These are phyloP conservation scores for Mantis religiosa DNA, from an alignment of 2,888 invertebrate genomes.

Conservation along the genomic window DNA sequence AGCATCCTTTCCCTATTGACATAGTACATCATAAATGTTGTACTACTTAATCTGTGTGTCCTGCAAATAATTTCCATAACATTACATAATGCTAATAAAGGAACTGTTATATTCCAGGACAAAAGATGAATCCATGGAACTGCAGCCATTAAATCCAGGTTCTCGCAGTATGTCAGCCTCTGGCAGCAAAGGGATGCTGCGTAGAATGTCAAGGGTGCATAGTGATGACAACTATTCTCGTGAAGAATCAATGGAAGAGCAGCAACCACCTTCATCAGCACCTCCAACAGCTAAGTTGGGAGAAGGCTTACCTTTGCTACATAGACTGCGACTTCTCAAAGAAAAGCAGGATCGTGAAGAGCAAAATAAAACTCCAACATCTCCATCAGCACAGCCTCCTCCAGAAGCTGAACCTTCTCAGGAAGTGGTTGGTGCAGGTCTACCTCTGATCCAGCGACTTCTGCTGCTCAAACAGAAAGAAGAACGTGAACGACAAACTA, in stretches of 20 bases:
- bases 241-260: slow-evolving; percentile 36
- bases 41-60: too few species aligned
- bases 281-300: slow-evolving; percentile 50
- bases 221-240: slow-evolving; percentile 42
- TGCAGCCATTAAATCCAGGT: slow-evolving; percentile 55
- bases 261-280: neutral
- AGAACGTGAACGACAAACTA: slow-evolving; percentile 20
- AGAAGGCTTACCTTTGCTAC: slow-evolving; percentile 76
- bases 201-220: slow-evolving; percentile 70
- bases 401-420: slow-evolving; percentile 34
- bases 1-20: too few species aligned
- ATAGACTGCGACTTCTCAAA: slow-evolving; percentile 72
- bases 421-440: slow-evolving; percentile 64
- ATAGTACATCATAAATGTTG: too few species aligned
- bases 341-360: slow-evolving; percentile 75
- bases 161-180: slow-evolving; percentile 36
- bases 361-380: slow-evolving; percentile 38
- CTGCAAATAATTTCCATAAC: neutral
- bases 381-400: slow-evolving; percentile 27
- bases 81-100: neutral
- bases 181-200: slow-evolving; percentile 55
- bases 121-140: slow-evolving; percentile 60
- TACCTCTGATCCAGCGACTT: slow-evolving; percentile 70
- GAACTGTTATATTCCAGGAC: neutral
- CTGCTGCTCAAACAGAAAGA: slow-evolving; percentile 61